Conservation (phyloP, 2,888 invertebrate genomes). For the Limnephilus marmoratus region DNA sequence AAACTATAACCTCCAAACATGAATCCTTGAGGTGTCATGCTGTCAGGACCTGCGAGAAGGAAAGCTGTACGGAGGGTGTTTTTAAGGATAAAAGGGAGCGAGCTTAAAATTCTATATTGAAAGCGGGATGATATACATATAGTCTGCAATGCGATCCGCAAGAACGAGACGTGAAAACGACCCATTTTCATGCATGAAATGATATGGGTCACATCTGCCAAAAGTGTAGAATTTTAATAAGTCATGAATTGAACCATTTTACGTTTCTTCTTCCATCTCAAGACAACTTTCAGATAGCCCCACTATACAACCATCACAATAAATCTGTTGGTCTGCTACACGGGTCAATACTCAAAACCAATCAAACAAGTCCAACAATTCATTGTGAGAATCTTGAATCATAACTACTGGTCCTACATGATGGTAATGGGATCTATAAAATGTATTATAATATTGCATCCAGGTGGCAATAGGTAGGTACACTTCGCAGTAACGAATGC, state of each 20-base stretch:
- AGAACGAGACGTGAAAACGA: neutral
- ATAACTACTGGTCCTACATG: neutral
- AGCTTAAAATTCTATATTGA: too few relatives aligned
- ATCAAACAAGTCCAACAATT: neutral
- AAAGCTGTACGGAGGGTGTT: too few relatives aligned
- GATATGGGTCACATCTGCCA: too few relatives aligned
- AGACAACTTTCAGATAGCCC: too few relatives aligned
- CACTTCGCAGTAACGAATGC: neutral
- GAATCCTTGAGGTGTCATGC: too few relatives aligned
- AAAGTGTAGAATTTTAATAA: neutral
- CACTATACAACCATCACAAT: too few relatives aligned
- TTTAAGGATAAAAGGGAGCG: neutral
- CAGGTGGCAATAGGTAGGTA: neutral
- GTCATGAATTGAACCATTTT: neutral
- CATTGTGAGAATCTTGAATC: neutral
- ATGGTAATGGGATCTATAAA: neutral
- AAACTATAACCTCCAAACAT: too few relatives aligned
- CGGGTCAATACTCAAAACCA: neutral
- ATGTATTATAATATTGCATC: neutral
- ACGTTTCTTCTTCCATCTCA: neutral
- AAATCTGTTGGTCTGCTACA: too few relatives aligned
- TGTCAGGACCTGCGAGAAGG: too few relatives aligned
- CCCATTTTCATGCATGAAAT: too few relatives aligned
- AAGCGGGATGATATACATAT: too few relatives aligned
- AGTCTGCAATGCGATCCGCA: too few relatives aligned